Evolutionary conservation across 2,888 invertebrate genomes (phyloP).

Genomic region (Callyntrura sp.): DNA sequence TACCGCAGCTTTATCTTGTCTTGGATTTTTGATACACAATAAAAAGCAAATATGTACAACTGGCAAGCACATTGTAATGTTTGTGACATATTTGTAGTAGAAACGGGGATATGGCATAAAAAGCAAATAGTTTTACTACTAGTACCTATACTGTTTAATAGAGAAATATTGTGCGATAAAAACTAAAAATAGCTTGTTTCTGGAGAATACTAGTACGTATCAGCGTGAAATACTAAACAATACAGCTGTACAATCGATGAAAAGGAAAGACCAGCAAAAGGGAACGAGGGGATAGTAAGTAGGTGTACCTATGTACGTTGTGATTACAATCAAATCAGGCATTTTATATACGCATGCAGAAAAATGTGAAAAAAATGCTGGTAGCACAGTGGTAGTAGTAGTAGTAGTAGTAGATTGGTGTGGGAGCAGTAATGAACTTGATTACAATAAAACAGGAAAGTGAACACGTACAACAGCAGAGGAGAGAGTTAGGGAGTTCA

Average conservation of each 20-base stretch:
- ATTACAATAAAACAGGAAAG: slow-evolving; percentile 32
- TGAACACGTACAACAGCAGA: slow-evolving; percentile 25
- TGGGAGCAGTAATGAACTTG: slow-evolving; percentile 49
- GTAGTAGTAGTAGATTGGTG: not conserved
- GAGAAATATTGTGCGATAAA: slow-evolving; percentile 1
- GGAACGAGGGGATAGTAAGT: slow-evolving; percentile 1
- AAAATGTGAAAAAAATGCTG: slow-evolving; percentile 7
- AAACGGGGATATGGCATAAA: not conserved
- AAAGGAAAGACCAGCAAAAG: not conserved
- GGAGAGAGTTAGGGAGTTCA: not conserved
- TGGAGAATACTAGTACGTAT: slow-evolving; percentile 5
- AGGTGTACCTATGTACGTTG: slow-evolving; percentile 12
- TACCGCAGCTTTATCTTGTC: slow-evolving; percentile 13
- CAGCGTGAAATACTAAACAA: not conserved
- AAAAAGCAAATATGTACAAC: slow-evolving; percentile 1
- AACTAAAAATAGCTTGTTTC: slow-evolving; percentile 44
- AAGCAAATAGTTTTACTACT: not conserved
- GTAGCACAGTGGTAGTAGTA: not conserved
- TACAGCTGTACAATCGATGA: not conserved
- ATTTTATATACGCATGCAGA: slow-evolving; percentile 20
- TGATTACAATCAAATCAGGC: slow-evolving; percentile 54
- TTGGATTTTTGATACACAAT: slow-evolving; percentile 14
- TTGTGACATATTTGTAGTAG: slow-evolving; percentile 34
- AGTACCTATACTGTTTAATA: not conserved
- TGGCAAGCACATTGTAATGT: not conserved